These are phyloP conservation scores for Cheiracanthium punctorium DNA, from an alignment of 2,888 invertebrate genomes.

Conservation along the genomic window DNA sequence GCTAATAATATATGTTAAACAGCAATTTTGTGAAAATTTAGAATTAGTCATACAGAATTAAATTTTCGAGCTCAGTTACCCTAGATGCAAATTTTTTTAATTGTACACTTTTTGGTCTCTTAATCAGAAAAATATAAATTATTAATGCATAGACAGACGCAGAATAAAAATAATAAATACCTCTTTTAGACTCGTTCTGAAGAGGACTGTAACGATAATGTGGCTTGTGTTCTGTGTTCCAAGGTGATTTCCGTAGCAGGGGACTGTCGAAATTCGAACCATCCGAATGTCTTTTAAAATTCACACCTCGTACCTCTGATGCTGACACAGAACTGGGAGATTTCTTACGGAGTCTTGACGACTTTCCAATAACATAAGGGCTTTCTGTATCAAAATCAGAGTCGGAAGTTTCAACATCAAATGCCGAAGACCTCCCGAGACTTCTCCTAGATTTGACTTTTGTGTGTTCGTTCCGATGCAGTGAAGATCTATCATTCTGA, in stretches of 20 bases:
- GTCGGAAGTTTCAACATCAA: slow-evolving; percentile 66
- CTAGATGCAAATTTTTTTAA: too few species aligned
- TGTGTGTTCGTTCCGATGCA: slow-evolving; percentile 20
- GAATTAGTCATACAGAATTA: too few species aligned
- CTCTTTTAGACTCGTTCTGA: slow-evolving; percentile 37
- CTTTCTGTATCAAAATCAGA: slow-evolving; percentile 54
- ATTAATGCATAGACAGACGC: too few species aligned
- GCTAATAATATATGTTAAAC: too few species aligned
- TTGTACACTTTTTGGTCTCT: too few species aligned
- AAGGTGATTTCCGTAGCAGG: slow-evolving; percentile 2
- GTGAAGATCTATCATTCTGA: slow-evolving; percentile 13
- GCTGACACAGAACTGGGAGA: slow-evolving; percentile 6
- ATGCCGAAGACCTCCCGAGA: slow-evolving; percentile 23
- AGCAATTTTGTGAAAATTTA: too few species aligned
- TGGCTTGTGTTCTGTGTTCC: background rate
- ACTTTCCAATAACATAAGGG: slow-evolving; percentile 3
- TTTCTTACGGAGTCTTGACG: slow-evolving; percentile 18
- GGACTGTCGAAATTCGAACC: slow-evolving; percentile 11
- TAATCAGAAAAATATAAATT: too few species aligned
- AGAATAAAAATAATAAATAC: too few species aligned
- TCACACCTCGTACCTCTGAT: background rate
- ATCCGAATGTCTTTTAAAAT: background rate
- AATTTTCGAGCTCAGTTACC: too few species aligned
- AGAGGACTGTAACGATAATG: slow-evolving; percentile 22
- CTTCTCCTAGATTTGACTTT: slow-evolving; percentile 23